These are phyloP conservation scores for Sebastes glaucus DNA, from an alignment of 2,797 vertebrate genomes.

Conservation along the genomic window DNA sequence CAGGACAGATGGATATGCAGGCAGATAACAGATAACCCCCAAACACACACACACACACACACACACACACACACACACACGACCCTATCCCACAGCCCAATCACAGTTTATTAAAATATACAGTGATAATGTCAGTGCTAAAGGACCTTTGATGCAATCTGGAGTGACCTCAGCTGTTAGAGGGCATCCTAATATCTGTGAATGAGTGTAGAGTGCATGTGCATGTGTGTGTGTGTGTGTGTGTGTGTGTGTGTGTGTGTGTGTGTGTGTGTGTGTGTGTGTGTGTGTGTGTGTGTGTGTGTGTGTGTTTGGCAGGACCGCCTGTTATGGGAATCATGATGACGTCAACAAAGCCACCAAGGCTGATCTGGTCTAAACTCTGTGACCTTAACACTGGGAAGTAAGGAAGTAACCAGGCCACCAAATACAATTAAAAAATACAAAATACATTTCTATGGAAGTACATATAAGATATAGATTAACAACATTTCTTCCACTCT, in stretches of 20 bases:
- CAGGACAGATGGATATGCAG: slow-evolving; percentile 4
- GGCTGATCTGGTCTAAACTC: slow-evolving; percentile 8
- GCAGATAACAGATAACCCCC: slow-evolving; percentile 16
- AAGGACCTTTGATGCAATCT: slow-evolving; percentile 46
- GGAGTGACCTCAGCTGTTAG: slow-evolving; percentile 41
- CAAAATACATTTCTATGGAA: too few relatives aligned
- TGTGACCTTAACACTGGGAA: background rate
- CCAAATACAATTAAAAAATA: too few relatives aligned
- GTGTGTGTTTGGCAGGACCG: slow-evolving; percentile 1
- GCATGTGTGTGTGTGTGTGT: slow-evolving; percentile 11
- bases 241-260: slow-evolving; percentile 16
- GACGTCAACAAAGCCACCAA: slow-evolving; percentile 1
- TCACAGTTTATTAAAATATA: slow-evolving; percentile 30
- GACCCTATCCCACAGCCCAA: background rate
- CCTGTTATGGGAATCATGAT: background rate
- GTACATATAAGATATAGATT: background rate
- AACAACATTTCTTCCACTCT: background rate
- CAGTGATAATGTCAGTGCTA: slow-evolving; percentile 28
- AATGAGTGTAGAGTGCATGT: background rate
- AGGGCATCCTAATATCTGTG: slow-evolving; percentile 40
- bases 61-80: background rate
- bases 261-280: slow-evolving; percentile 5
- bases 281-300: slow-evolving; percentile 9
- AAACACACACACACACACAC: background rate
- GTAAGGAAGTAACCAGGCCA: background rate